Evolutionary conservation across 2,113 vertebrate species (phyloP), one percentile per base, ranked within the genome.

Genomic region (Colinus virginianus): DNA sequence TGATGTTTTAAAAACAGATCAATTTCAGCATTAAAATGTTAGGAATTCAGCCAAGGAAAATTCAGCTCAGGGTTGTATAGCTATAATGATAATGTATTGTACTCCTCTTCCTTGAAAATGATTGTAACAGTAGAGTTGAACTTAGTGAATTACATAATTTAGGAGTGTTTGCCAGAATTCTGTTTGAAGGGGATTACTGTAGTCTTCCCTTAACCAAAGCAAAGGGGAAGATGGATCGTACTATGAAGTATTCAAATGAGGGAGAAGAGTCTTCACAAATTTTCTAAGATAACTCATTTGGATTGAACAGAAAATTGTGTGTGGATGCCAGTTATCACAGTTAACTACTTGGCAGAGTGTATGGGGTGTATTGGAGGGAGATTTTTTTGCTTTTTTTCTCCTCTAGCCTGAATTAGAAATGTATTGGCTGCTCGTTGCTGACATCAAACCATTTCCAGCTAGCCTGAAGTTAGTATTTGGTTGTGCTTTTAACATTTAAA

Each of bases 1-100:
- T 96, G 89, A 95, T 96, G 96, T 97, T 98, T 97, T 96, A 96
- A 94, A 97, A 97, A 97, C 96, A 97, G 95, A 97, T 97, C 96
- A 96, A 93, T 97, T 98, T 97, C 95, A 96, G 83, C 94, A 97
- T 97, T 97, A 96, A 96, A 96, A 87, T 96, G 92, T 97, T 97
- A 97, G 94, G 94, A 97, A 97, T 97, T 95, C 93, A 97, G 91
- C 96, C 96, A 97, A 97, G 86, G 84, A 97, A 97, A 97, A 97
- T 94, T 97, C 92, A 95, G 3, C 90, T 96, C 93, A 85, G 48
- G 76, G 81, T 97, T 96, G 75, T 97, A 94, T 91, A 96, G 87
- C 89, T 96, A 30, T 97, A 95, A 97, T 97, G 95, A 97, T 96
- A 97, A 97, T 95, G 66, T 95, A 87, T 97, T 96, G 94, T 93